Evolutionary conservation across 2,888 invertebrate species (phyloP).

Genomic region (Synergus itoensis): DNA sequence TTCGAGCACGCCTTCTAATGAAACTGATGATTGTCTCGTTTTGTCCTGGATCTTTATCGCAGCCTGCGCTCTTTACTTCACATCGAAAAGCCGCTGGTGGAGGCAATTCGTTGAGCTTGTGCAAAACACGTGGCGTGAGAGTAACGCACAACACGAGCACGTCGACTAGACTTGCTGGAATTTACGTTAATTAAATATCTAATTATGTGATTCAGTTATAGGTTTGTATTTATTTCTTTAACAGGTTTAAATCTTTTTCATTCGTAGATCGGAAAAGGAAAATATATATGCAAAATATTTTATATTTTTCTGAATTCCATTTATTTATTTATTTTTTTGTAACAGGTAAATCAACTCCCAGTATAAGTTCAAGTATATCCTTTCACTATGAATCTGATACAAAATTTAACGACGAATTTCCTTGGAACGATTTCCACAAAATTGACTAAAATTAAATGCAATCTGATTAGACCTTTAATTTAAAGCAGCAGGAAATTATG

Average conservation of each 20-base stretch:
- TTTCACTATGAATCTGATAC: no score
- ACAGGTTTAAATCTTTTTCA: not conserved
- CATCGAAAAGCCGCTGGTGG: constrained; percentile 88
- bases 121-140: constrained; percentile 92
- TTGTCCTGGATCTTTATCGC: constrained; percentile 93
- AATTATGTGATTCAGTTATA: not conserved
- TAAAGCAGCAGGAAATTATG: not conserved
- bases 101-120: constrained; percentile 89
- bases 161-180: constrained; percentile 80
- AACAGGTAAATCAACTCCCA: no score
- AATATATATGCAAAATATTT: constrained; percentile 7
- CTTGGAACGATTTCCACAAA: not conserved
- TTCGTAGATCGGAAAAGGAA: not conserved
- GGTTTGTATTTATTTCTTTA: constrained; percentile 10
- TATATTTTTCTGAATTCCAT: not conserved
- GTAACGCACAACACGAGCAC: constrained; percentile 90
- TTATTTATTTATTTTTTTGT: no score
- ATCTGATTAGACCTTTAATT: not conserved
- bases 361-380: no score
- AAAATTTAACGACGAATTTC: not conserved
- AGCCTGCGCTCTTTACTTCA: constrained; percentile 86
- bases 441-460: not conserved
- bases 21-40: constrained; percentile 89
- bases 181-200: not conserved
- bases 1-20: constrained; percentile 86